phyloP scores from a whole-genome alignment of 2,797 vertebrate species.

The Lacerta viridis region DNA sequence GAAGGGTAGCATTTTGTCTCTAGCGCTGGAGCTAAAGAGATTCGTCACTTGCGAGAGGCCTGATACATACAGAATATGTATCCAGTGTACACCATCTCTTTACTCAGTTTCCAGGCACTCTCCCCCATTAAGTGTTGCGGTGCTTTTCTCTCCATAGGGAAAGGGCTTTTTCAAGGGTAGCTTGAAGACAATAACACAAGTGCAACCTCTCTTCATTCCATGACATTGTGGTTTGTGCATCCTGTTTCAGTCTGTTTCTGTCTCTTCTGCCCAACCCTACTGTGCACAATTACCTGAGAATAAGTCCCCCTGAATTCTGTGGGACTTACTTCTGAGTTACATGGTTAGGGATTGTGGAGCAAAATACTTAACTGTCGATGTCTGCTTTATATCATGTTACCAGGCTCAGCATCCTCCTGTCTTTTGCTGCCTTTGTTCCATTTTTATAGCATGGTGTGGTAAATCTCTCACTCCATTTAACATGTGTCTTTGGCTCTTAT shows the following conservation, averaged over 20 bases:
- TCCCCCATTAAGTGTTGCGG: background rate
- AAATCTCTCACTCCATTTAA: background rate
- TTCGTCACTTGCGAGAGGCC: background rate
- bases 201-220: conserved; percentile 27
- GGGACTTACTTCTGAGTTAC: background rate
- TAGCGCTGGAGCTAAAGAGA: background rate
- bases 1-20: background rate
- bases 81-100: background rate
- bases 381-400: conserved; percentile 53
- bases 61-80: accelerated
- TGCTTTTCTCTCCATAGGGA: background rate
- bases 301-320: background rate
- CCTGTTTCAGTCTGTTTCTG: background rate
- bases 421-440: conserved; percentile 25
- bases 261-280: background rate
- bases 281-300: background rate
- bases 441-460: background rate
- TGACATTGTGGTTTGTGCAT: conserved; percentile 12
- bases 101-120: background rate
- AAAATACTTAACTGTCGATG: background rate
- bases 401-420: background rate
- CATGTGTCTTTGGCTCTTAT: background rate
- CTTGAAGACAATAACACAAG: background rate
- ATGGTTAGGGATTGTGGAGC: background rate
- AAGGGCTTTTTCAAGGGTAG: conserved; percentile 7